Percentiles rank a stretch among this genome's conserved stretches.
These are phyloP conservation scores for Oscheius onirici DNA, from an alignment of 2,888 invertebrate species.

Conservation along the genomic window DNA sequence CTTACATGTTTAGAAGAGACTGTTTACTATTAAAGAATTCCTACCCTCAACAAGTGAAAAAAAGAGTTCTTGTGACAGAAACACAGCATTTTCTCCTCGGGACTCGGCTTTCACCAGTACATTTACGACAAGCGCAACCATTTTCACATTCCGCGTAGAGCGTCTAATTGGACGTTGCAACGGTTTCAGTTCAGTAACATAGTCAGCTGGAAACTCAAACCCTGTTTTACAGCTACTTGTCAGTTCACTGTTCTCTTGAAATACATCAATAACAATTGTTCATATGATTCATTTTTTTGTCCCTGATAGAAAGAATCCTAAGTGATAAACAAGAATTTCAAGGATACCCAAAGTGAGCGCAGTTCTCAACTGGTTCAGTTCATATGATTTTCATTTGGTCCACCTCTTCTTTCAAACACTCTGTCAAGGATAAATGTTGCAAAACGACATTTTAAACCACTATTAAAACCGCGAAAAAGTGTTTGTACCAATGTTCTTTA, in stretches of 20 bases:
- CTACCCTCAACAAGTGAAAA: neutral
- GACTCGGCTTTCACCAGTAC: constrained; percentile 1
- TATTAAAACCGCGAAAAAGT: neutral
- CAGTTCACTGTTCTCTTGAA: no score
- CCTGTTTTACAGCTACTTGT: no score
- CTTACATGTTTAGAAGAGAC: neutral
- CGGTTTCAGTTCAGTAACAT: no score
- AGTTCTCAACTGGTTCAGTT: constrained; percentile 12
- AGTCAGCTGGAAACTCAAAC: no score
- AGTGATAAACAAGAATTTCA: constrained; percentile 29
- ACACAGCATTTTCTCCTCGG: constrained; percentile 6
- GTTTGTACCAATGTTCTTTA: constrained; percentile 1
- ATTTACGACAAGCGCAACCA: constrained; percentile 12
- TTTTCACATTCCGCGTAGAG: constrained; percentile 5
- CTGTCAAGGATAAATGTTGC: neutral
- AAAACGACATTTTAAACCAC: neutral
- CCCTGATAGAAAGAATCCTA: no score
- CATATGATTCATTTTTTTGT: no score
- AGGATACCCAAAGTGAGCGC: constrained; percentile 24
- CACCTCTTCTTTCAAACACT: neutral
- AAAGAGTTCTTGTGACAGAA: neutral
- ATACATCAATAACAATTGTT: no score
- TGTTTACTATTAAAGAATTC: neutral
- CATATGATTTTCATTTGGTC: neutral
- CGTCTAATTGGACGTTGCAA: no score